A percentile compares a stretch with the other conserved stretches of the same genome.
These are phyloP conservation scores for Semnornis frantzii DNA, from an alignment of 2,113 vertebrate genomes.

Conservation along the genomic window DNA sequence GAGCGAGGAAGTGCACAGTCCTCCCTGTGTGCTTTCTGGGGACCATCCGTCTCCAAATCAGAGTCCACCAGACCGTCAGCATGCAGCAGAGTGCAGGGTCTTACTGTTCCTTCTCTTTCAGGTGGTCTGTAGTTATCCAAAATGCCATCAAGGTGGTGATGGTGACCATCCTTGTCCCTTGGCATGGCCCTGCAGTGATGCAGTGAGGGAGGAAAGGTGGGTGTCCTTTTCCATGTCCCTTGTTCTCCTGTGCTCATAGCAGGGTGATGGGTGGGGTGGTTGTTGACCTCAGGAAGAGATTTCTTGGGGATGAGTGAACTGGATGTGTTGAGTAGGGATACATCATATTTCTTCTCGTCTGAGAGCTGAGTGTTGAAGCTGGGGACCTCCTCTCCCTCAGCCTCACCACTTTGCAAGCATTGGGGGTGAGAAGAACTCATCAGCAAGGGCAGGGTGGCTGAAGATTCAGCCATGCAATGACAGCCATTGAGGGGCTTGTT, in stretches of 20 bases:
- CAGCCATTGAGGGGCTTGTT: neutral
- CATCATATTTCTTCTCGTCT: fast-evolving
- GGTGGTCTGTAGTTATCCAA: neutral
- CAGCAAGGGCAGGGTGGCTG: neutral
- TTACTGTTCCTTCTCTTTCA: neutral
- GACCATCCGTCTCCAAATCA: neutral
- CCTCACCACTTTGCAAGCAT: neutral
- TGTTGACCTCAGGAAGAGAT: neutral
- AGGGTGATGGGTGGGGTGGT: neutral
- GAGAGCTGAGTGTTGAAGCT: neutral
- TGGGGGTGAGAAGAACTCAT: neutral
- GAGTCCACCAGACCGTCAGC: neutral
- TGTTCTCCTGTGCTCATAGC: neutral
- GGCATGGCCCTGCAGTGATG: neutral
- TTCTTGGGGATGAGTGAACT: neutral
- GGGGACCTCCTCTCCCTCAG: neutral
- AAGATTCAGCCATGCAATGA: fast-evolving
- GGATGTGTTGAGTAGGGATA: fast-evolving
- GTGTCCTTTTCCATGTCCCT: neutral
- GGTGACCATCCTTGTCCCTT: fast-evolving
- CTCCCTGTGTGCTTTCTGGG: neutral
- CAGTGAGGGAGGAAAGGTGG: neutral
- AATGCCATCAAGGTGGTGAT: neutral
- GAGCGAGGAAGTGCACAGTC: neutral
- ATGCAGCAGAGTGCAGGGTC: neutral